phyloP scores from a whole-genome alignment of 2,888 invertebrate genomes.

The Subacronicta megacephala region DNA sequence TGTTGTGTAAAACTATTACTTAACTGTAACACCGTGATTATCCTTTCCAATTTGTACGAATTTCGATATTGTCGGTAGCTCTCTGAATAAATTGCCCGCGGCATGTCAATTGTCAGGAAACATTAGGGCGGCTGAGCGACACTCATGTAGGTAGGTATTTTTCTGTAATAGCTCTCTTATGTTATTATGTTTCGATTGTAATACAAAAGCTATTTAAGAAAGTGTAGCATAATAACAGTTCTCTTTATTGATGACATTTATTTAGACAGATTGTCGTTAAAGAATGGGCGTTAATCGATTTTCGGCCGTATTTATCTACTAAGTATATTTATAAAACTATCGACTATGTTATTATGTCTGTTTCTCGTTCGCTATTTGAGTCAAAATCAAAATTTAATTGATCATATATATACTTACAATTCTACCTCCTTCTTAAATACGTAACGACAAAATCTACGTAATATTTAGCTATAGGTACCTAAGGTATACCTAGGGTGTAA shows the following conservation, averaged over 20 bases:
- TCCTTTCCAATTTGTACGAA: not conserved
- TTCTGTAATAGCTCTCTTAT: constrained; percentile 23
- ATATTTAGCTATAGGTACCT: not conserved
- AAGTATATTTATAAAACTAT: too few relatives aligned
- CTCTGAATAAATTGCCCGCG: constrained; percentile 13
- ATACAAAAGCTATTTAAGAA: constrained; percentile 41
- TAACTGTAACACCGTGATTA: too few relatives aligned
- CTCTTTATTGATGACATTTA: constrained; percentile 33
- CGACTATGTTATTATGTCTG: too few relatives aligned
- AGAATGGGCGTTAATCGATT: constrained; percentile 1
- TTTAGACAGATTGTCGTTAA: not conserved
- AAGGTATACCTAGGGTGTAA: too few relatives aligned
- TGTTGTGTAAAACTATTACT: too few relatives aligned
- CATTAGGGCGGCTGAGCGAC: constrained; percentile 32
- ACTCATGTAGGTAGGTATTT: constrained; percentile 28
- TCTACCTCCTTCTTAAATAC: not conserved
- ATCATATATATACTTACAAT: too few relatives aligned
- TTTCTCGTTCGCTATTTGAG: too few relatives aligned
- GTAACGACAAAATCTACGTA: too few relatives aligned
- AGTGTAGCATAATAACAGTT: constrained; percentile 18
- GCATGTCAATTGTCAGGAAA: constrained; percentile 29
- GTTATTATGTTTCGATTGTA: constrained; percentile 30
- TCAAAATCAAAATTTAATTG: too few relatives aligned
- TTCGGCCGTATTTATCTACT: too few relatives aligned
- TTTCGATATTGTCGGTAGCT: constrained; percentile 1